Evolutionary conservation across 1,140 invertebrate genomes (phyloP).

Genomic region (Drosophila cardini): DNA sequence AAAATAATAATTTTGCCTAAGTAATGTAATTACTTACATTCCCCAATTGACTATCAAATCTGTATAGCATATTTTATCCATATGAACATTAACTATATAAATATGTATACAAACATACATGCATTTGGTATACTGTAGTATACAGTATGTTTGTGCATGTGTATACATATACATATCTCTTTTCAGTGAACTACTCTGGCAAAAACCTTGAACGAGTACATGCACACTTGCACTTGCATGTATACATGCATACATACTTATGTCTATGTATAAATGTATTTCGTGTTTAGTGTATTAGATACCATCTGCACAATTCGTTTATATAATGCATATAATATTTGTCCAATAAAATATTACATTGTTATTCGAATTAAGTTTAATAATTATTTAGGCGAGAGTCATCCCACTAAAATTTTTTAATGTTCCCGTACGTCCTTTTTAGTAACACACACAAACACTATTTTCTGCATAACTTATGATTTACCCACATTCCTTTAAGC

Average conservation of each 20-base stretch:
- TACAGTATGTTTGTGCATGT: neutral
- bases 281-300: conserved; percentile 12
- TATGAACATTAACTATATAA: neutral
- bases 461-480: neutral
- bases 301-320: conserved; percentile 18
- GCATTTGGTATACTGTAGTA: neutral
- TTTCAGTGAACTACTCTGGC: conserved; percentile 39
- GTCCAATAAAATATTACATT: neutral
- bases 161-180: neutral
- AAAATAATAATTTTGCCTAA: neutral
- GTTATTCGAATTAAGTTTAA: neutral
- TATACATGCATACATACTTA: conserved; percentile 16
- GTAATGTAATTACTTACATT: neutral
- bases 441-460: conserved; percentile 1
- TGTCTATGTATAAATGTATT: conserved; percentile 12
- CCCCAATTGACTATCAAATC: neutral
- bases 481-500: neutral
- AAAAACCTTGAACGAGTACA: conserved; percentile 63
- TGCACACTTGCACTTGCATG: conserved; percentile 3
- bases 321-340: conserved; percentile 28
- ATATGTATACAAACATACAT: neutral
- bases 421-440: no score
- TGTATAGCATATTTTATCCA: neutral
- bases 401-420: no score
- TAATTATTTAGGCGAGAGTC: no score